phyloP scores from a whole-genome alignment of 1,140 invertebrate species.

The Pomacea maculata region DNA sequence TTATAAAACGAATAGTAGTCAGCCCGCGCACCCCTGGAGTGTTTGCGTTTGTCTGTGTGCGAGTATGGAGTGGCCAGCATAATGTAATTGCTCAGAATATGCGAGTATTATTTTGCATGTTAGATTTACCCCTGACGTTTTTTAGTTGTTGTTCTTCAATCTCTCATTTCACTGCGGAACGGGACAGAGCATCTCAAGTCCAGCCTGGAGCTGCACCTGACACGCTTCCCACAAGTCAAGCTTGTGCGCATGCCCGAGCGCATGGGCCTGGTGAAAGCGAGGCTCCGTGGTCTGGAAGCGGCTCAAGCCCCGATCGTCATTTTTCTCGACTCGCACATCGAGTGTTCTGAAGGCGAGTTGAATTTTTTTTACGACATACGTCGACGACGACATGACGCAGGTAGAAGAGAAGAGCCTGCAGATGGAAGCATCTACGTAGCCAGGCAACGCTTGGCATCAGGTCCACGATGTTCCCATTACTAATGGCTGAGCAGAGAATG shows the following conservation, averaged over 20 bases:
- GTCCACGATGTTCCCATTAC: not conserved
- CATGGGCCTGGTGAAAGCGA: constrained; percentile 90
- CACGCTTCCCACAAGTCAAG: constrained; percentile 76
- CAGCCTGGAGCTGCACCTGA: constrained; percentile 92
- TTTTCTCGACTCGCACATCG: constrained; percentile 96
- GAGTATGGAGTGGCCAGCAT: no score
- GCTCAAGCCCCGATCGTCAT: constrained; percentile 90
- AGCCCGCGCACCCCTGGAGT: no score
- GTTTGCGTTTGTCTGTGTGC: no score
- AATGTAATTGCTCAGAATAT: no score
- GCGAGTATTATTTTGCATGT: no score
- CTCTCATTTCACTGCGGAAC: not conserved
- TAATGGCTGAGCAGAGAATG: not conserved
- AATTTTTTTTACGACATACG: no score
- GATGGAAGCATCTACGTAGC: not conserved
- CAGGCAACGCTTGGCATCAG: not conserved
- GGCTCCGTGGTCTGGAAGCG: constrained; percentile 83
- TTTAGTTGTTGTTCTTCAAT: not conserved
- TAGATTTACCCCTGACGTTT: no score
- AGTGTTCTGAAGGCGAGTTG: constrained; percentile 82
- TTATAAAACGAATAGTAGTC: no score
- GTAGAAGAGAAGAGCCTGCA: no score
- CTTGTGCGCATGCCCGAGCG: constrained; percentile 78
- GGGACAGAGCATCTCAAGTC: constrained; percentile 84
- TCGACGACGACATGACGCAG: no score